Base-by-base conservation (phyloP, 2,113 vertebrate species). In the Phrynosoma blainvillii region DNA sequence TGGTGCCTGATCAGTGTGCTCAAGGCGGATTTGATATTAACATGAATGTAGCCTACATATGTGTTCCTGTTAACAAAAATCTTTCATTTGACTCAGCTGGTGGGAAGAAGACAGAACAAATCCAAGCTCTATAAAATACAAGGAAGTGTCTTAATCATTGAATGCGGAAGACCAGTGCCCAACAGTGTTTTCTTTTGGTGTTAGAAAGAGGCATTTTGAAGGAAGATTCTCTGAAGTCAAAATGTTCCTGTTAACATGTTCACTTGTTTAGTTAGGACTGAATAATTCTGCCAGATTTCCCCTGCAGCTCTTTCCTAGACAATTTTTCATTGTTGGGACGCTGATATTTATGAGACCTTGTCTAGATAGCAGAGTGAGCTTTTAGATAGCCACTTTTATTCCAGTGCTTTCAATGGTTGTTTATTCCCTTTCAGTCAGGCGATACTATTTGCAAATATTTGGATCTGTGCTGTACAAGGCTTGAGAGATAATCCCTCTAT, bases 331-430 rank as follows among this genome's bases (percentile, higher is more conserved):
- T 82, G 65, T 56, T 4, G 36, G 66, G 71, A 70, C 87, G 0
- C 14, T 4, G 0, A 79, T 81, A 70, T 89, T 90, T 86, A 89
- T 89, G 79, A 83, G 73, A 90, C 86, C 23, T 0, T 23, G 73
- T 2, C 0, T 80, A 40, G 10, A 84, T 74, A 78, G 47, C 42
- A 73, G 85, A 84, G 79, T 1, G 0, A 70, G 0, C 88, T 62
- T 21, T 40, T 20, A 85, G 93, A 92, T 92, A 93, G 93, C 54
- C 66, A 80, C 79, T 76, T 88, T 91, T 92, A 88, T 93, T 88
- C 93, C 36, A 0, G 12, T 0, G 4, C 77, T 79, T 86, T 81
- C 12, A 10, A 0, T 23, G 89, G 81, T 0, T 75, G 3, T 86
- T 84, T 87, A 32, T 16, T 66, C 74, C 70, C 86, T 25, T 0